These are phyloP conservation scores for Callosobruchus maculatus DNA, from an alignment of 2,888 invertebrate species.

Conservation along the genomic window DNA sequence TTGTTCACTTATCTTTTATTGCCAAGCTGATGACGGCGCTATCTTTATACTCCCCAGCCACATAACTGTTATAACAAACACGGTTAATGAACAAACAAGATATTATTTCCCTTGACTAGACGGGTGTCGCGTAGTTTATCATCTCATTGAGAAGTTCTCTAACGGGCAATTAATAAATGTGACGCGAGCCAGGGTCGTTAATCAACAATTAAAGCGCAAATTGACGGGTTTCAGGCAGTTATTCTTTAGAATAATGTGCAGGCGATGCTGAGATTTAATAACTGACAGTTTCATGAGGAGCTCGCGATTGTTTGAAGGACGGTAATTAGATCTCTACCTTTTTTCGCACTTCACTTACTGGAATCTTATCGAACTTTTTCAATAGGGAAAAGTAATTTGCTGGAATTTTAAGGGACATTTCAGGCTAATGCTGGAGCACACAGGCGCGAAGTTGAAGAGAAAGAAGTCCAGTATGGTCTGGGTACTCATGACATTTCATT, in stretches of 20 bases:
- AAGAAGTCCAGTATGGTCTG: not conserved
- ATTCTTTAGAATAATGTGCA: slow-evolving; percentile 29
- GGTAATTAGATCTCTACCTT: not conserved
- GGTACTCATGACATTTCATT: no score
- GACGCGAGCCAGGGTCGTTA: slow-evolving; percentile 40
- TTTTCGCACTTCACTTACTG: not conserved
- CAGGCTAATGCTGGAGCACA: not conserved
- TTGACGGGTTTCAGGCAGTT: slow-evolving; percentile 39
- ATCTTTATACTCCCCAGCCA: no score
- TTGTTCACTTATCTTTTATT: no score
- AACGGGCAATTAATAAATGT: slow-evolving; percentile 44
- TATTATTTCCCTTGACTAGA: slow-evolving; percentile 38
- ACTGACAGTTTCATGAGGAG: not conserved
- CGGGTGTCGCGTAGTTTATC: slow-evolving; percentile 42
- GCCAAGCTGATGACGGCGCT: no score
- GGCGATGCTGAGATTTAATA: not conserved
- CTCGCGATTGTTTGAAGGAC: not conserved
- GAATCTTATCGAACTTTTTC: not conserved
- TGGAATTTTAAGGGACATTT: not conserved
- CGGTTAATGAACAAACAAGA: slow-evolving; percentile 40
- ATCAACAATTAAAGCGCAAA: slow-evolving; percentile 44
- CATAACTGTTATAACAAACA: not conserved
- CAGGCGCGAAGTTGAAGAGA: not conserved
- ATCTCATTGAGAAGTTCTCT: slow-evolving; percentile 39
- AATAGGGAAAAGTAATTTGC: not conserved